Conservation (phyloP, 2,113 vertebrate species). For the Gymnocephalus cernua region DNA sequence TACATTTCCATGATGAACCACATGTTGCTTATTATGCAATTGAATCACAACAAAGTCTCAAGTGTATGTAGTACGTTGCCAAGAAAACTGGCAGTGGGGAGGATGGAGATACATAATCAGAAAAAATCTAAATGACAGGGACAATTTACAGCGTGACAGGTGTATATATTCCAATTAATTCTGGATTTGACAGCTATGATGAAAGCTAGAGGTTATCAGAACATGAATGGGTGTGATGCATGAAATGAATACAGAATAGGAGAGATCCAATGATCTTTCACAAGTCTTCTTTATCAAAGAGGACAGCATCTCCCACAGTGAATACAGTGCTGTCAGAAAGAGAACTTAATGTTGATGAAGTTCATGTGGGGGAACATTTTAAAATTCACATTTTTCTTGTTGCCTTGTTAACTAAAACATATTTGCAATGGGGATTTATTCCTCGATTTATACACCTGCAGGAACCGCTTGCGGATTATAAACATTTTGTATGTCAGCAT, state of each 20-base stretch:
- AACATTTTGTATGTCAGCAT: slow-evolving; percentile 1
- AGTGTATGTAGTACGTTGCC: background rate
- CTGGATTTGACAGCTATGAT: background rate
- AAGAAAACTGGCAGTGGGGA: background rate
- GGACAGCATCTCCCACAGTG: background rate
- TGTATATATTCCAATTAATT: background rate
- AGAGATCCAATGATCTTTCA: background rate
- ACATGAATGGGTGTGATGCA: background rate
- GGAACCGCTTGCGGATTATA: background rate
- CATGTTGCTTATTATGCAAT: background rate
- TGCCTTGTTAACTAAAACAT: background rate
- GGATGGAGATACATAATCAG: background rate
- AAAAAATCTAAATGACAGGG: background rate
- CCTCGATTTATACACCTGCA: slow-evolving; percentile 9
- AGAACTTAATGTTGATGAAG: background rate
- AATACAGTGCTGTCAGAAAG: accelerated
- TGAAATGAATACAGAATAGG: background rate
- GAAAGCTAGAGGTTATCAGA: background rate
- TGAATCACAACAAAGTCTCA: background rate
- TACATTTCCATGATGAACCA: background rate
- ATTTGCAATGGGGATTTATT: background rate
- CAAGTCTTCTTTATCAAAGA: background rate
- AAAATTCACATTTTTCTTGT: background rate
- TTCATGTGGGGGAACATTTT: background rate
- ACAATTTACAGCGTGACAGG: background rate